Base-by-base conservation (phyloP, 1,140 invertebrate genomes). In the Atta texana region DNA sequence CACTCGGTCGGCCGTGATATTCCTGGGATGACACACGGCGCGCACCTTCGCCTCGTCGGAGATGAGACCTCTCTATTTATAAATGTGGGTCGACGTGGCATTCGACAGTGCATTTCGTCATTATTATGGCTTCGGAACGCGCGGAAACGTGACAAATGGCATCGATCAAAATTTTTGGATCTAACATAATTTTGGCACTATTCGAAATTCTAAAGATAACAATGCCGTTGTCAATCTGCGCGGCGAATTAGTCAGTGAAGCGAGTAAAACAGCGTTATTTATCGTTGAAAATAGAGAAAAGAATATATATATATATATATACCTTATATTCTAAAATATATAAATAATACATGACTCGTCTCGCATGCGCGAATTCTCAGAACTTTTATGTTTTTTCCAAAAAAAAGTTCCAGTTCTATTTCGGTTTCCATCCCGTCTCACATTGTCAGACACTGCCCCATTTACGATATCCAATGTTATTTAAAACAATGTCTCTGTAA, bases 61-160 rank as follows among this genome's bases (percentile, higher is more conserved):
- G 92, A 92, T 88, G 91, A 92, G 89, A 89, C 88, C 92, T 93
- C 88, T 93, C 93, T 94, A 93, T 94, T 94, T 93, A 94, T 94
- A 93, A 93, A 94, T 93, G 88, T 94, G 90, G 93, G 93, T 93
- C 92, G 92, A 89, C 90, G 90, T 90, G 90, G 90, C 90, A 89
- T 87, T 87, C 88, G 85, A 87, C 77, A 63, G 61, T 69, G 87
- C 86, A 91, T 93, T 93, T 93, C 92, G 90, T 92, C 93, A 94
- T 94, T 93, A 92, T 91, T 92, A 92, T 90, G 91, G 90, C 91
- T 92, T 88, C 91, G 88, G 57, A 84, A 74, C 31, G 57, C 68
- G 61, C 66, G 78, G 81, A 87, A 74, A 86, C 7, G 21, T 59
- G 64, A 24, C 31, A 78, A 57, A 66, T 24, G n/a, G 53, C 59